Percentiles rank a stretch among this genome's conserved stretches.
Evolutionary conservation across 2,113 vertebrate genomes (phyloP).

Genomic region (Anseranas semipalmata): DNA sequence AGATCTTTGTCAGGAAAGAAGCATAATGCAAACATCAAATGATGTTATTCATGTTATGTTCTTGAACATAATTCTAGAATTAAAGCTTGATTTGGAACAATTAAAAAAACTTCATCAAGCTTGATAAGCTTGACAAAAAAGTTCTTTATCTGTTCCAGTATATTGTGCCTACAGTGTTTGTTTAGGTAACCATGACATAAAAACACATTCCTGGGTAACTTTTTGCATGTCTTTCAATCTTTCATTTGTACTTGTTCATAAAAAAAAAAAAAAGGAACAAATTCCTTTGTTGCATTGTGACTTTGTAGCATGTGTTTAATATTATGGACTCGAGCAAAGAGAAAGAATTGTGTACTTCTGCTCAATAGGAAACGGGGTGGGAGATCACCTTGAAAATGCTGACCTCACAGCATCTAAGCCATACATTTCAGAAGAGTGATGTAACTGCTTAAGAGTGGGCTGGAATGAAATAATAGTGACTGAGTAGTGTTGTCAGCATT

Average conservation of each 20-base stretch:
- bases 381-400: background rate
- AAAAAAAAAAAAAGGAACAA: background rate
- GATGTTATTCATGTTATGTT: background rate
- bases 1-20: background rate
- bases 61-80: background rate
- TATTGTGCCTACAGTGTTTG: background rate
- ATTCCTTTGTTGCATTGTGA: background rate
- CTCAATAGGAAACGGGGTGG: background rate
- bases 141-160: background rate
- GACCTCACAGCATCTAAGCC: background rate
- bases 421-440: background rate
- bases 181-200: background rate
- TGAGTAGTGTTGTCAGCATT: background rate
- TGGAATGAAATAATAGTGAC: background rate
- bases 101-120: background rate
- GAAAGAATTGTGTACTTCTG: background rate
- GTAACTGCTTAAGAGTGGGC: background rate
- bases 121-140: background rate
- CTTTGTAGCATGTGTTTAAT: background rate
- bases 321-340: background rate
- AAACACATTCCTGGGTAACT: background rate
- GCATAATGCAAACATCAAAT: background rate
- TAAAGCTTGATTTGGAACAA: background rate
- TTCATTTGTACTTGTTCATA: background rate
- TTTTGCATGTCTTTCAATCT: background rate